A percentile compares a stretch with the other conserved stretches of the same genome.
Evolutionary conservation across 1,140 invertebrate species (phyloP).

Genomic region (Lepidurus apus): DNA sequence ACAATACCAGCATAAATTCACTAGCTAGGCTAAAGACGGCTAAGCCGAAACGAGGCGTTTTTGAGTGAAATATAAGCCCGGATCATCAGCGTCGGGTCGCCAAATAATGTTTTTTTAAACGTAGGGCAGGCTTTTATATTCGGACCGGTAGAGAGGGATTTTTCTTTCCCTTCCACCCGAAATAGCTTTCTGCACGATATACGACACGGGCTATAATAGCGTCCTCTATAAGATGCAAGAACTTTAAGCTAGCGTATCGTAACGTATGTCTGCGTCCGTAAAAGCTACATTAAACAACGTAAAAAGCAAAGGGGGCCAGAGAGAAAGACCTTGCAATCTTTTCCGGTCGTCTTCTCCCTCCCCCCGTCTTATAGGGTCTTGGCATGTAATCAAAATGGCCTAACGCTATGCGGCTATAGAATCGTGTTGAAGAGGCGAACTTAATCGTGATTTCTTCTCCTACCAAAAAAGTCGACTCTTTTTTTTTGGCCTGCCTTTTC

Average conservation of each 20-base stretch:
- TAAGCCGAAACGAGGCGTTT: neutral
- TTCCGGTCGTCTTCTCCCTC: constrained; percentile 20
- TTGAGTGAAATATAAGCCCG: neutral
- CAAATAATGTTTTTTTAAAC: neutral
- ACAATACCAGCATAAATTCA: no score
- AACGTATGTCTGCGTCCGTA: constrained; percentile 10
- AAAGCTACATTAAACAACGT: constrained; percentile 19
- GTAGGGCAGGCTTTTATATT: neutral
- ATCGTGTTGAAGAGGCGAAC: neutral
- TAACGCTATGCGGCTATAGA: neutral
- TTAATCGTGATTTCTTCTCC: neutral
- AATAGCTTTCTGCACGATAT: constrained; percentile 22
- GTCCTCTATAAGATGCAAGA: neutral
- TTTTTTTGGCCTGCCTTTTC: neutral
- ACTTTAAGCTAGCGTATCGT: neutral
- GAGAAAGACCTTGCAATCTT: neutral
- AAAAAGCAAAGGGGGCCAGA: neutral
- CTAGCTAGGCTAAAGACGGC: no score
- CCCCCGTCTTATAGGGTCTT: neutral
- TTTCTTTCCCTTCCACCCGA: neutral
- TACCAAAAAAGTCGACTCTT: no score
- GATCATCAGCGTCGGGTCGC: neutral
- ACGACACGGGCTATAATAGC: neutral
- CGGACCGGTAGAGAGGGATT: neutral
- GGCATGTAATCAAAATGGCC: constrained; percentile 13